Conservation (phyloP, 1,140 invertebrate genomes). For the Drosophila nigrodunni region DNA sequence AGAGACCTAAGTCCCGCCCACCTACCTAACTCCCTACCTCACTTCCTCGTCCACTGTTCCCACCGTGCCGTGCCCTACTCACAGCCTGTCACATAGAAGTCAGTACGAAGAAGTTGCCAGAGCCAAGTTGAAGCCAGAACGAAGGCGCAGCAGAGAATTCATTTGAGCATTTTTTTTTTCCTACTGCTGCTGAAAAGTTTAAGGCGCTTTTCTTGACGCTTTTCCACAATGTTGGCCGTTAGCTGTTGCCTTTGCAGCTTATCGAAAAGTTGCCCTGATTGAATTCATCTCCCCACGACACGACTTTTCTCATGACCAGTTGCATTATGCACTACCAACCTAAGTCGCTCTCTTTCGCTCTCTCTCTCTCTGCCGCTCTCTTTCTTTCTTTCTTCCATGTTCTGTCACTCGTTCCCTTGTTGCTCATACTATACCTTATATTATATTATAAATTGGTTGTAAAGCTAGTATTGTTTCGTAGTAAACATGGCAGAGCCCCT, state of each 20-base stretch:
- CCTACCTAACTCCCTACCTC: not conserved
- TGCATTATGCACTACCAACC: conserved; percentile 47
- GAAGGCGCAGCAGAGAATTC: conserved; percentile 53
- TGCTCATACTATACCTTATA: not conserved
- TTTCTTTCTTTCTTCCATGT: not conserved
- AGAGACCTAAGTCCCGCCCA: not conserved
- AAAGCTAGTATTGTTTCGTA: too few species aligned
- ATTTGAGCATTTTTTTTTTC: conserved; percentile 40
- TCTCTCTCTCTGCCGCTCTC: not conserved
- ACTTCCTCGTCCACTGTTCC: too few species aligned
- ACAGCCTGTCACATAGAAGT: conserved; percentile 4
- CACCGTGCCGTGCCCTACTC: not conserved
- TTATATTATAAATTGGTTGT: too few species aligned
- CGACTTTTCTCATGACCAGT: conserved; percentile 23
- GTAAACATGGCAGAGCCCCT: too few species aligned
- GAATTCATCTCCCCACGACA: conserved; percentile 52
- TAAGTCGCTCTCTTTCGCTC: too few species aligned
- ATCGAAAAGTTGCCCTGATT: conserved; percentile 80
- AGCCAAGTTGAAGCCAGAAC: conserved; percentile 21
- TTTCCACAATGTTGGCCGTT: conserved; percentile 26
- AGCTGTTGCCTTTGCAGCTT: conserved; percentile 71
- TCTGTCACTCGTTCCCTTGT: not conserved
- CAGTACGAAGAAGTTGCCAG: conserved; percentile 24
- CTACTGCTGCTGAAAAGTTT: conserved; percentile 56
- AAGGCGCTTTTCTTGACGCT: conserved; percentile 61